These are phyloP conservation scores for Embidobia sp. DNA, from an alignment of 2,888 invertebrate species.

Conservation along the genomic window DNA sequence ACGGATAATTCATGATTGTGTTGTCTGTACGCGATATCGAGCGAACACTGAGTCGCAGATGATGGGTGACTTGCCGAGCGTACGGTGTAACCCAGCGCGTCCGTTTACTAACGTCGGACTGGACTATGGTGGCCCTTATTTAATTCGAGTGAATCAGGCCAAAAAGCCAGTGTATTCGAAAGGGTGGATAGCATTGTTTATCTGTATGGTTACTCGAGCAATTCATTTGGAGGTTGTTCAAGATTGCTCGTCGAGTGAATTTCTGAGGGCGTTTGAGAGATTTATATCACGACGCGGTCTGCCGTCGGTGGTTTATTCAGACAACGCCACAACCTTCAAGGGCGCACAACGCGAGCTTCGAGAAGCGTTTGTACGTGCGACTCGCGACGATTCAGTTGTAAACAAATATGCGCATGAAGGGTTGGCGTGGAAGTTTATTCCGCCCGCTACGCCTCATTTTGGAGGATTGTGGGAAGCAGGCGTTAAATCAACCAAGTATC, in stretches of 20 bases:
- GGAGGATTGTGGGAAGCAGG: neutral
- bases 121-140: neutral
- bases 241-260: slow-evolving; percentile 19
- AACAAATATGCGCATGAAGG: neutral
- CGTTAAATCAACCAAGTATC: neutral
- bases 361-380: neutral
- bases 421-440: neutral
- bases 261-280: neutral
- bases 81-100: neutral
- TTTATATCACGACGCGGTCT: slow-evolving; percentile 22
- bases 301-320: slow-evolving; percentile 19
- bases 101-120: neutral
- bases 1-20: too few species aligned
- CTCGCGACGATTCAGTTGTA: neutral
- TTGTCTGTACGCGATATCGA: too few species aligned
- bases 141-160: too few species aligned
- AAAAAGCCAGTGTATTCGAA: too few species aligned
- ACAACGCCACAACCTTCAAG: neutral
- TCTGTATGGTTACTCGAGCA: slow-evolving; percentile 10
- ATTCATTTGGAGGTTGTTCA: slow-evolving; percentile 15
- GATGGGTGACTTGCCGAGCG: too few species aligned
- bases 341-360: neutral
- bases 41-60: too few species aligned
- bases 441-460: neutral
- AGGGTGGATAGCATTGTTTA: neutral